Base-by-base conservation (phyloP, 2,113 vertebrate species). In the Pseudopipra pipra region DNA sequence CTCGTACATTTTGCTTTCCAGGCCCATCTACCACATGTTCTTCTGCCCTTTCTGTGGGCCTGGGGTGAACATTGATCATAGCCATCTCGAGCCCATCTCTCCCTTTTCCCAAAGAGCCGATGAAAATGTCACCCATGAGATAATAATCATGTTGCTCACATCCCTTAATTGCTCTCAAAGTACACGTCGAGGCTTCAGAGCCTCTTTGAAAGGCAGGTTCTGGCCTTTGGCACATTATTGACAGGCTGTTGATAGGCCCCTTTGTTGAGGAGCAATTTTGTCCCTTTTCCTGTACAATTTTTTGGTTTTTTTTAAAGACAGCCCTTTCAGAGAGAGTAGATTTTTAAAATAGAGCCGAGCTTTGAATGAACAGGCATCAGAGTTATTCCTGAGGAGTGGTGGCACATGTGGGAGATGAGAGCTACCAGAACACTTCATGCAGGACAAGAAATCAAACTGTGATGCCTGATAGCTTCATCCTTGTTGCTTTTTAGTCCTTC, bases 181-280 rank as follows among this genome's bases (percentile, higher is more conserved):
- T 70, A 87, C 83, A 70, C 19, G 12, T 30, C 0, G 7, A 65
- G 72, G 79, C 91, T 87, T 87, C 92, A 63, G 93, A 87, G 89
- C 72, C 94, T 93, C 93, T 96, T 61, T 96, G 95, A 93, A 82
- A 93, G 79, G 90, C 94, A 85, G 80, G 92, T 96, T 95, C 94
- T 97, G 96, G 96, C 95, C 97, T 95, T 97, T 96, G 96, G 91
- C 95, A 96, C 65, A 23, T 97, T 97, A 96, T 97, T 97, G 96
- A 97, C 91, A 90, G 95, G 90, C 86, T 92, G 68, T 72, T 97
- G 95, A 97, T 96, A 88, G 92, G 76, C 65, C 39, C 94, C 82
- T 97, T 97, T 97, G 96, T 97, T 80, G 65, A 94, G 83, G 77
- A 96, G 95, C 95, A 97, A 97, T 97, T 97, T 96, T 81, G 85